These are phyloP conservation scores for Xyrichtys novacula DNA, from an alignment of 2,797 vertebrate species.

Conservation along the genomic window DNA sequence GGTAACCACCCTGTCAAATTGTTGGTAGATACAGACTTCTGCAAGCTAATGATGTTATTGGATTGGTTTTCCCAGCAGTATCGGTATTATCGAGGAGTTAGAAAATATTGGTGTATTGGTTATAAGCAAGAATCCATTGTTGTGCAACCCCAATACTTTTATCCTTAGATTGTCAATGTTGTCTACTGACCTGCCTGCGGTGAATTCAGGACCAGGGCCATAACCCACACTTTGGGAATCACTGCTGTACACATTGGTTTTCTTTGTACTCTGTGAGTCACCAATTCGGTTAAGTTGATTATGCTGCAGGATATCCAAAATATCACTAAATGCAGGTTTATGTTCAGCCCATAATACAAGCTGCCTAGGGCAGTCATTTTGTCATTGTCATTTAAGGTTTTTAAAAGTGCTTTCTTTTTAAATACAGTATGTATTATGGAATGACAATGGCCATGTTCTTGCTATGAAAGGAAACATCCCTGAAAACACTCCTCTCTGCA, in stretches of 20 bases:
- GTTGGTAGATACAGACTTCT: no score
- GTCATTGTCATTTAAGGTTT: background rate
- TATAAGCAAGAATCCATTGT: no score
- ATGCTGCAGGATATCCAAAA: background rate
- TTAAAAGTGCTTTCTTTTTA: background rate
- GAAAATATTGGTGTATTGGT: no score
- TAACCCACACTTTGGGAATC: background rate
- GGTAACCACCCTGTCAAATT: no score
- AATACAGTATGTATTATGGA: background rate
- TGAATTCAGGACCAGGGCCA: background rate
- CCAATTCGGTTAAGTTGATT: background rate
- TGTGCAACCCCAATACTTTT: no score
- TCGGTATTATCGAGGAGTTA: no score
- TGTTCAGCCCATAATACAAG: background rate
- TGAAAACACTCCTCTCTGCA: background rate
- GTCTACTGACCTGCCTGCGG: no score
- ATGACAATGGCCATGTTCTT: background rate
- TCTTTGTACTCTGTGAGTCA: conserved; percentile 9
- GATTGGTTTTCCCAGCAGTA: no score
- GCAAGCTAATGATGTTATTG: no score
- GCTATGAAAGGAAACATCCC: background rate
- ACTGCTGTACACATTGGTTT: background rate
- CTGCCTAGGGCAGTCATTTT: no score
- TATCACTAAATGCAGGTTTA: background rate
- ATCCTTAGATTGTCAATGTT: no score